These are phyloP conservation scores for Neomorphus geoffroyi DNA, from an alignment of 2,797 vertebrate species.

Conservation along the genomic window DNA sequence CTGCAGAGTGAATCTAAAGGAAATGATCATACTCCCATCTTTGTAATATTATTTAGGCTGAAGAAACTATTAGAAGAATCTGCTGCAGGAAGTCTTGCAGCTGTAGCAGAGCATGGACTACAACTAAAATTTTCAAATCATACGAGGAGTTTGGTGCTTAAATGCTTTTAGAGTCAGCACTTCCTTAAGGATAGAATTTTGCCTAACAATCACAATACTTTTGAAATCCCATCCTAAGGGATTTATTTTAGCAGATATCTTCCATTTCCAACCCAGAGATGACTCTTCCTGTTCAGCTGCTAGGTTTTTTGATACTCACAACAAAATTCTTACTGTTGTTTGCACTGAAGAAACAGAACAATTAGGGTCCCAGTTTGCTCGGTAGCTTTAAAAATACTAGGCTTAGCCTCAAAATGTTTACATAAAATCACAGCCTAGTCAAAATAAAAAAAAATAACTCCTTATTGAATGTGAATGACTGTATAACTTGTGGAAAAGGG, in stretches of 20 bases:
- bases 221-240: background rate
- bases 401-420: background rate
- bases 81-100: background rate
- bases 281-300: background rate
- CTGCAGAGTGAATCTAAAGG: background rate
- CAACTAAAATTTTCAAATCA: background rate
- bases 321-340: background rate
- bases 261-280: background rate
- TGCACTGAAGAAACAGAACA: background rate
- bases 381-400: background rate
- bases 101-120: background rate
- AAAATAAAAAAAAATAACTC: background rate
- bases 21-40: background rate
- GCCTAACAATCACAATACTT: background rate
- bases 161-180: background rate
- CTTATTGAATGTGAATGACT: background rate
- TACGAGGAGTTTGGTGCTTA: background rate
- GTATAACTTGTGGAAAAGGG: fast-evolving
- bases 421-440: background rate
- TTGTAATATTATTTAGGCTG: background rate
- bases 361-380: background rate
- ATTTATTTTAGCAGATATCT: background rate
- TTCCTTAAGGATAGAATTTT: background rate
- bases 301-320: background rate
- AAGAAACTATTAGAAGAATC: background rate